Evolutionary conservation across 2,113 vertebrate genomes (phyloP).

Genomic region (Myanophis thanlyinensis): DNA sequence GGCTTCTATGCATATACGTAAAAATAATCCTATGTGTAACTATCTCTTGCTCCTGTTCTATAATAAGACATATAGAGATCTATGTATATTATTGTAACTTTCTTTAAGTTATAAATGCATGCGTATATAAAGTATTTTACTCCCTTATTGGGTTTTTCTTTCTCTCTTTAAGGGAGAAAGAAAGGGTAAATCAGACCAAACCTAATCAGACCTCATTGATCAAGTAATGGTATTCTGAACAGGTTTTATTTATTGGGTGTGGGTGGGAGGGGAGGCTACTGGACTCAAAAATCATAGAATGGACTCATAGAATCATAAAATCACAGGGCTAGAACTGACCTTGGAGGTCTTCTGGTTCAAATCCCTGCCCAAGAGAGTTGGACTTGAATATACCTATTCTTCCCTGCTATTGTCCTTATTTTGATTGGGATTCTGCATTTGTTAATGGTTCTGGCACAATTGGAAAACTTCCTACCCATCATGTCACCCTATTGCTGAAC

Average conservation of each 20-base stretch:
- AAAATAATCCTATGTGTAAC: background rate
- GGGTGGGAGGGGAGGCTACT: background rate
- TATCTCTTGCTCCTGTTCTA: background rate
- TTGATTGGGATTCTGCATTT: background rate
- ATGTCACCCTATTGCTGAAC: background rate
- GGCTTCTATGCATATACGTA: background rate
- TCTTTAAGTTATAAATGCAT: background rate
- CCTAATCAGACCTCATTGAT: background rate
- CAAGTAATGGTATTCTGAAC: background rate
- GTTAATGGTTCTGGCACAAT: background rate
- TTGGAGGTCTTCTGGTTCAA: background rate
- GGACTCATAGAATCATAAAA: background rate
- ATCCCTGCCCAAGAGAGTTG: background rate
- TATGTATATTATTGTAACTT: background rate
- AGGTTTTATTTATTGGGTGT: background rate
- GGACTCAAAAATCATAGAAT: background rate
- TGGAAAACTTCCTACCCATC: background rate
- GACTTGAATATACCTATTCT: background rate
- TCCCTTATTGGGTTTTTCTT: background rate
- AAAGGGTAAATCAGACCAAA: background rate
- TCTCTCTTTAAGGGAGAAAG: background rate
- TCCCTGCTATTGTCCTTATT: background rate
- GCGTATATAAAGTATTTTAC: background rate
- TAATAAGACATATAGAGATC: background rate
- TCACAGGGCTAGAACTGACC: background rate